Base-by-base conservation (phyloP, 1,140 invertebrate genomes). In the Platyura marginata region DNA sequence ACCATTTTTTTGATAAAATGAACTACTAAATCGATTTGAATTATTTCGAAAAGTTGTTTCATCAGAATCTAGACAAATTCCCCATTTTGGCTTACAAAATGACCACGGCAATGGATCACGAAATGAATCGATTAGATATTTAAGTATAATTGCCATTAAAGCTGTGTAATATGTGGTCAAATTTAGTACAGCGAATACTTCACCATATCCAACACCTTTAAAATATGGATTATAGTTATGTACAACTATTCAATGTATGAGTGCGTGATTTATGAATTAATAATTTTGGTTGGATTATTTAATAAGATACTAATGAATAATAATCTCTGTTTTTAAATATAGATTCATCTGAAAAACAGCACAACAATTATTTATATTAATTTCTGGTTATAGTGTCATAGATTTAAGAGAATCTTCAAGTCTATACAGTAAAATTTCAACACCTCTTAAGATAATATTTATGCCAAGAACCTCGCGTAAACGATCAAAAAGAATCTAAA, bases 91-190 rank as follows among this genome's bases (percentile, higher is more conserved):
- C 32, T 68, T 62, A 49, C 80, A 83, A 23, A 65, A 53, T n/a
- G 75, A 53, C 80, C 79, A 83, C 1, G 77, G 78, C 32, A 82
- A 61, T 1, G 69, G 59, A 0, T 60, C 50, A 19, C 65, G 56
- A 51, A 81, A 80, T 37, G 75, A 77, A 47, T 70, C 70, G 18
- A 71, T 62, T 36, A 82, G 57, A 52, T 81, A 82, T 49, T 70
- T 75, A 5, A 81, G 51, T 18, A 74, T 78, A 53, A 80, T 67
- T 6, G 75, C 73, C 53, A 81, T 80, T 46, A 81, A 73, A 10
- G 77, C 70, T 29, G 76, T 75, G 55, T 81, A 82, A 57, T 81
- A 81, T 2, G 79, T 72, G 35, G 79, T 68, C 13, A 87, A 70
- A 35, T 79, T 65, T 43, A 70, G 70, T 29, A 79, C 77, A 0